phyloP scores from a whole-genome alignment of 2,888 invertebrate genomes.

The Kryphioiulus occultus region DNA sequence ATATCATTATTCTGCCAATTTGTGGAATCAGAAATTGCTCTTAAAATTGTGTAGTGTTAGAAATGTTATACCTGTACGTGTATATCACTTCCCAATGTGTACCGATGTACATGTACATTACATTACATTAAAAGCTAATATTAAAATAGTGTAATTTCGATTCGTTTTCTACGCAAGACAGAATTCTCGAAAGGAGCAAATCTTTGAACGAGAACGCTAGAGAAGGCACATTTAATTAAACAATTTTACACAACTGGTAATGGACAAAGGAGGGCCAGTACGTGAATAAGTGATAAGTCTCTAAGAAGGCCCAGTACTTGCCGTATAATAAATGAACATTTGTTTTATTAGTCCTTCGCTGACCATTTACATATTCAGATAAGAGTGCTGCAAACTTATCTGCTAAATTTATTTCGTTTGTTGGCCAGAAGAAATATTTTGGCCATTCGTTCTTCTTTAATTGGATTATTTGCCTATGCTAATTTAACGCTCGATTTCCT shows the following conservation, averaged over 20 bases:
- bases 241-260: background rate
- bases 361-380: background rate
- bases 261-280: background rate
- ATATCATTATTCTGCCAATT: too few relatives aligned
- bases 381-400: background rate
- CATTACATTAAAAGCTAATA: background rate
- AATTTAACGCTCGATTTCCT: background rate
- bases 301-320: background rate
- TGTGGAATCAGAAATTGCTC: too few relatives aligned
- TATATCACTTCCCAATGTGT: too few relatives aligned
- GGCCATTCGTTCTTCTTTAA: background rate
- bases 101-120: background rate
- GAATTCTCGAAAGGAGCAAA: background rate
- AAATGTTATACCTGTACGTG: too few relatives aligned
- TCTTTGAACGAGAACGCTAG: background rate
- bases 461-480: background rate
- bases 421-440: background rate
- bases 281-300: background rate
- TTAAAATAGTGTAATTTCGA: background rate
- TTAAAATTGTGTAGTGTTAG: too few relatives aligned
- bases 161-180: background rate
- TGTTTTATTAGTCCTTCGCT: background rate
- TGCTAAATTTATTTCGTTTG: background rate
- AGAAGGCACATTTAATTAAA: background rate
- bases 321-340: background rate